Conservation (phyloP, 2,797 vertebrate species). For the Carduelis carduelis region DNA sequence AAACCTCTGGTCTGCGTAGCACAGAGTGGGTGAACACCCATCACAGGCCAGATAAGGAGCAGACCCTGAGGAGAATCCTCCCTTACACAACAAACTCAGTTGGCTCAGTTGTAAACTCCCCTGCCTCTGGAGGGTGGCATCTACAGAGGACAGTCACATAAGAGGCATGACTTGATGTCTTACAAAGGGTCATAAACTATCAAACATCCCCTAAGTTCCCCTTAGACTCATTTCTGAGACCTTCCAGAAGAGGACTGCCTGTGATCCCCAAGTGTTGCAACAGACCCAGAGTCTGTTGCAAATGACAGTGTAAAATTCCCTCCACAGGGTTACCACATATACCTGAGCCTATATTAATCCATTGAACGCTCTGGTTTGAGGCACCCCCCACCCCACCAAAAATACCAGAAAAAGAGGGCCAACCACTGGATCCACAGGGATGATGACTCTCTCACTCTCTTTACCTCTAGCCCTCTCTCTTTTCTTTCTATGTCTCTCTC, state of each 20-base stretch:
- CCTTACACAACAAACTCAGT: background rate
- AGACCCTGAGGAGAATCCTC: rapidly evolving
- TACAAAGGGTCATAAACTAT: background rate
- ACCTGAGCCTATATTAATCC: background rate
- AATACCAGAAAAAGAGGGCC: background rate
- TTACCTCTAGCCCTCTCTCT: background rate
- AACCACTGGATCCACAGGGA: background rate
- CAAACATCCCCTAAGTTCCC: background rate
- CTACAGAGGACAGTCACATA: background rate
- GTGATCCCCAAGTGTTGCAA: background rate
- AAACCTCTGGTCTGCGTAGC: background rate
- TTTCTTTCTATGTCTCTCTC: background rate
- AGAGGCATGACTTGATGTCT: background rate
- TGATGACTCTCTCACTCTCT: background rate
- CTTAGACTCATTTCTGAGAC: background rate
- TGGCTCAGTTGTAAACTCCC: background rate
- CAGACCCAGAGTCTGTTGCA: background rate
- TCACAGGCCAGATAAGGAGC: background rate
- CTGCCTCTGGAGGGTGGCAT: no score
- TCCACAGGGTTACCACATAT: rapidly evolving
- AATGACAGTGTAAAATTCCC: background rate
- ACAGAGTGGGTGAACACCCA: background rate
- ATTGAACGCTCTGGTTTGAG: background rate
- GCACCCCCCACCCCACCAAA: no score
- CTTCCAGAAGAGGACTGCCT: background rate